These are phyloP conservation scores for Orussus abietinus DNA, from an alignment of 1,140 invertebrate genomes.

Conservation along the genomic window DNA sequence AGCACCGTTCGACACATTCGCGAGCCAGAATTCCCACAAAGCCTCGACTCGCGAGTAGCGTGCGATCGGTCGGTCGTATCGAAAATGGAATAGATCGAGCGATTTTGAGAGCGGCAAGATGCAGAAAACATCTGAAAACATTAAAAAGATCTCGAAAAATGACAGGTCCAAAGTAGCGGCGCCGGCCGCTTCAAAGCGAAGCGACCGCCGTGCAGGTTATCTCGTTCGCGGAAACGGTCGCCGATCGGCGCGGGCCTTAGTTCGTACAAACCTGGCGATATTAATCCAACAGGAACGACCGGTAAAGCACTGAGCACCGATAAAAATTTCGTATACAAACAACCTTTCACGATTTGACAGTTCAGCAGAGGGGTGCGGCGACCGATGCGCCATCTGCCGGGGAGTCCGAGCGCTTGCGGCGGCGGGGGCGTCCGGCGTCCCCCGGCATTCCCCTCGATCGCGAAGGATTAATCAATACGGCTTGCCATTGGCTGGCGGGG, in stretches of 20 bases:
- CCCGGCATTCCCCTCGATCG: slow-evolving; percentile 3
- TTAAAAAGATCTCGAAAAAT: slow-evolving; percentile 10
- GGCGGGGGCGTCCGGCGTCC: not conserved
- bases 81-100: no score
- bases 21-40: slow-evolving; percentile 1
- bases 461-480: slow-evolving; percentile 11
- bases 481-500: not conserved
- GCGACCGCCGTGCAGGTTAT: no score
- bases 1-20: not conserved
- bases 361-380: slow-evolving; percentile 20
- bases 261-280: slow-evolving; percentile 23
- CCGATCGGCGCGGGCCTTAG: not conserved
- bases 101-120: no score
- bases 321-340: slow-evolving; percentile 41
- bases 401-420: not conserved
- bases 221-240: no score
- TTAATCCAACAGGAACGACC: slow-evolving; percentile 8
- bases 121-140: no score
- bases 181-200: slow-evolving; percentile 18
- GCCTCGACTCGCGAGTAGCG: no score
- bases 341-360: slow-evolving; percentile 37
- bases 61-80: no score
- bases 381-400: slow-evolving; percentile 14
- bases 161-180: slow-evolving; percentile 14
- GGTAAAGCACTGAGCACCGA: slow-evolving; percentile 21